Conservation (phyloP, 2,797 vertebrate species). For the Lacerta agilis region DNA sequence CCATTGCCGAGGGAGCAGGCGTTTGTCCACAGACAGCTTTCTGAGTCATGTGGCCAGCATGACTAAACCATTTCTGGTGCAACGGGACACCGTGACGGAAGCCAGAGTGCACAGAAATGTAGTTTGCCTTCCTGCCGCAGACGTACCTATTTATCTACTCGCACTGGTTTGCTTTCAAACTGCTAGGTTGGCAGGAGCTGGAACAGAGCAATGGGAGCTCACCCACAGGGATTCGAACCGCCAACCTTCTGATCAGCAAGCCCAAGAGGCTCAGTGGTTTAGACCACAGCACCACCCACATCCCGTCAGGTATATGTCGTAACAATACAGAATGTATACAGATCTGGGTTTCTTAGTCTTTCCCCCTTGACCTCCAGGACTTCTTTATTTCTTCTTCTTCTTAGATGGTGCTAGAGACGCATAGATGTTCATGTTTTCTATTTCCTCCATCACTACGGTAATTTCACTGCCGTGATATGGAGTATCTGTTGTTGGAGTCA, state of each 20-base stretch:
- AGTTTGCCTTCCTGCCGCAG: no score
- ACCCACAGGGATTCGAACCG: slow-evolving; percentile 57
- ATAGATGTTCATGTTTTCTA: slow-evolving; percentile 85
- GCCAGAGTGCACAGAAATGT: no score
- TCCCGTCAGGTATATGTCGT: slow-evolving; percentile 89
- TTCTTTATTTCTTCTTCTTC: slow-evolving; percentile 90
- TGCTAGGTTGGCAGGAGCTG: no score
- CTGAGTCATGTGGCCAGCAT: no score
- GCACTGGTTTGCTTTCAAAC: no score
- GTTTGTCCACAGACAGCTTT: no score
- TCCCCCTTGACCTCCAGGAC: slow-evolving; percentile 80
- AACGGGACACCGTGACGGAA: no score
- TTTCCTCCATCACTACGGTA: slow-evolving; percentile 89
- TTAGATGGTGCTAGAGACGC: slow-evolving; percentile 85
- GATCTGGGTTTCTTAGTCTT: slow-evolving; percentile 95
- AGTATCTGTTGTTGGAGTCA: slow-evolving; percentile 80
- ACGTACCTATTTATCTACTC: no score
- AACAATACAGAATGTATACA: slow-evolving; percentile 96
- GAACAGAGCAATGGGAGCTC: slow-evolving; percentile 77
- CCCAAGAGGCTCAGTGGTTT: no score
- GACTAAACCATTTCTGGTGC: no score
- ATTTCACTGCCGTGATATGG: slow-evolving; percentile 87
- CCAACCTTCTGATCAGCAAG: slow-evolving; percentile 78
- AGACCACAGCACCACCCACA: no score
- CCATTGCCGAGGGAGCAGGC: no score